A percentile compares a stretch with the other conserved stretches of the same genome.
phyloP scores from a whole-genome alignment of 2,113 vertebrate genomes.

The Melanocharis versteri region DNA sequence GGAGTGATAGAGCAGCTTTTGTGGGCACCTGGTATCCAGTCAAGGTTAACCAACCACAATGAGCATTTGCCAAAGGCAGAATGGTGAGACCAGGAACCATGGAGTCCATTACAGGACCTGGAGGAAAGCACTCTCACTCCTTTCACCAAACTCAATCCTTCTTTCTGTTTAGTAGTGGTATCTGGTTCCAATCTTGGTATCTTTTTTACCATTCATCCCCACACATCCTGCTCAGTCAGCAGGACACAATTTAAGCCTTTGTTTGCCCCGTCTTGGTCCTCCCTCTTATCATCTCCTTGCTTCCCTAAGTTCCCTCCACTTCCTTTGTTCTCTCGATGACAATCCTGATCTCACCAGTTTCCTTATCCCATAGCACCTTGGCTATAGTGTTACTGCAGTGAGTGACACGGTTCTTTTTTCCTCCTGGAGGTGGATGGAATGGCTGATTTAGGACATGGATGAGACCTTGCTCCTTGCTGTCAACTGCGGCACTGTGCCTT shows the following conservation, averaged over 20 bases:
- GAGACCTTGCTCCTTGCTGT: not conserved
- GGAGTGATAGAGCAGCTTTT: not conserved
- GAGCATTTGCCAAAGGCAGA: not conserved
- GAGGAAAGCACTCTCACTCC: not conserved
- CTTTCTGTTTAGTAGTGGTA: not conserved
- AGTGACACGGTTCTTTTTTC: not conserved
- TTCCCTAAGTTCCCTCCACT: not conserved
- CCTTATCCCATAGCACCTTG: not conserved
- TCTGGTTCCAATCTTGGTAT: not conserved
- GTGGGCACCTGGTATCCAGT: not conserved
- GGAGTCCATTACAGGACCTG: not conserved
- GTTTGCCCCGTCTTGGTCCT: not conserved
- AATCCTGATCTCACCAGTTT: not conserved
- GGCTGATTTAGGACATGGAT: not conserved
- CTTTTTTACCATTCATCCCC: not conserved
- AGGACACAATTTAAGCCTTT: not conserved
- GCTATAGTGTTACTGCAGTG: not conserved
- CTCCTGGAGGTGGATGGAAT: not conserved
- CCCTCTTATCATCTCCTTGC: not conserved
- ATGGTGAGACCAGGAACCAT: not conserved
- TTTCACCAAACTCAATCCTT: not conserved
- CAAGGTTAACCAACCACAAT: not conserved
- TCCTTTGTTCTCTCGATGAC: not conserved
- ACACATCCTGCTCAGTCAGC: not conserved
- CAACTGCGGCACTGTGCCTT: not conserved